These are phyloP conservation scores for Scomber scombrus DNA, from an alignment of 2,113 vertebrate species.

Conservation along the genomic window DNA sequence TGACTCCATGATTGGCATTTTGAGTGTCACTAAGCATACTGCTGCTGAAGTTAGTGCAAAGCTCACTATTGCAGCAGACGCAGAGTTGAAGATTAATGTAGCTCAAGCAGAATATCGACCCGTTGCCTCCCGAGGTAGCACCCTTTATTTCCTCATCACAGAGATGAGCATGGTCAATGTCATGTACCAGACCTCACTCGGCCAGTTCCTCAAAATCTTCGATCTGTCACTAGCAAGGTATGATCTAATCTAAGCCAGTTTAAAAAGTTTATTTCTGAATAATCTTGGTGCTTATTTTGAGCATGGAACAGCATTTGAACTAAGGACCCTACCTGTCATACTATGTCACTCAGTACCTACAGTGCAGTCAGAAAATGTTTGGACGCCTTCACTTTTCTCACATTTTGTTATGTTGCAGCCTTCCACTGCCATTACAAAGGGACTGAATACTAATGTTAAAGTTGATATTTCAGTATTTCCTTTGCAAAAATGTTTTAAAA, in stretches of 20 bases:
- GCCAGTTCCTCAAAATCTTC: slow-evolving; percentile 91
- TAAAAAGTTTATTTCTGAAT: background rate
- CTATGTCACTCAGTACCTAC: too few species aligned
- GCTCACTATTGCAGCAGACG: slow-evolving; percentile 88
- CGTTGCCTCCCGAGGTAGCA: slow-evolving; percentile 90
- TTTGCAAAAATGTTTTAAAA: too few species aligned
- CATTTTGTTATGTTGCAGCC: too few species aligned
- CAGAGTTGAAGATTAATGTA: slow-evolving; percentile 89
- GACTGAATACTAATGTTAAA: too few species aligned
- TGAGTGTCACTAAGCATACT: slow-evolving; percentile 89
- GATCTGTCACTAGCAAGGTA: slow-evolving; percentile 91
- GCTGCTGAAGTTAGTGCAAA: slow-evolving; percentile 90
- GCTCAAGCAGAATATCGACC: slow-evolving; percentile 91
- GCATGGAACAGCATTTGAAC: too few species aligned
- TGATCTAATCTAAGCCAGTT: background rate
- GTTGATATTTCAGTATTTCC: too few species aligned
- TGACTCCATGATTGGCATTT: slow-evolving; percentile 87
- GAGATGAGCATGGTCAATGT: slow-evolving; percentile 94
- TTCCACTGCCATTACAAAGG: too few species aligned
- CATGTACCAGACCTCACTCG: slow-evolving; percentile 94
- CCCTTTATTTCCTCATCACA: slow-evolving; percentile 92
- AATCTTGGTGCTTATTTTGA: background rate
- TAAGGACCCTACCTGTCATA: background rate
- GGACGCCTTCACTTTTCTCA: too few species aligned
- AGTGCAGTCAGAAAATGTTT: too few species aligned